Base-by-base conservation (phyloP, 2,113 vertebrate genomes). In the Corynorhinus townsendii region DNA sequence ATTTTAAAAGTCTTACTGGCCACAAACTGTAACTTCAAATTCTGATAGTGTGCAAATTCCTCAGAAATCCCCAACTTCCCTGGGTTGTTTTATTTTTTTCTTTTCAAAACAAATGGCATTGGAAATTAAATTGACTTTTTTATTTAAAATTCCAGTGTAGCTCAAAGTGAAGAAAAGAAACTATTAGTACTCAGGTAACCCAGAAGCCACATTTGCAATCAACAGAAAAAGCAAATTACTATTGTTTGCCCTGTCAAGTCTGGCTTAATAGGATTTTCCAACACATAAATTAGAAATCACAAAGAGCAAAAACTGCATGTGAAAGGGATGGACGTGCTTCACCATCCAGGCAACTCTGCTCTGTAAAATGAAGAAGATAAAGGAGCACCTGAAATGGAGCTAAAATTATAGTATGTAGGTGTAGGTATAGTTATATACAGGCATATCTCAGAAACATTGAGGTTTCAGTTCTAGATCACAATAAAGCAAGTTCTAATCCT, bases 101-200 rank as follows among this genome's bases (percentile, higher is more conserved):
- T 88, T 97, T 91, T 96, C 94, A 95, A 93, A 98, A 89, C 81
- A 86, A 89, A 97, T 96, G 96, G 49, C 52, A 93, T 52, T 94
- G 76, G 94, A 98, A 98, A 98, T 98, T 98, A 98, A 97, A 97
- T 95, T 97, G 93, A 97, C 89, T 95, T 96, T 91, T 97, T 95
- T 94, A 98, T 97, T 98, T 97, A 97, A 97, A 97, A 95, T 80
- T 75, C 81, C 79, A 94, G 81, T 75, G 93, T 59, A 93, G 77
- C 93, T 97, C 97, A 98, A 98, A 98, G 81, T 73, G 95, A 97
- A 96, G 96, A 95, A 97, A 91, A 75, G 16, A 95, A 97, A 97
- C 79, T 97, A 94, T 96, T 97, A 97, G 94, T 81, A 45, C 76
- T 94, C 19, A 77, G 38, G 20, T 85, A 93, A 94, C 72, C 52